Evolutionary conservation across 1,140 invertebrate species (phyloP).

Genomic region (Telenomus remus): DNA sequence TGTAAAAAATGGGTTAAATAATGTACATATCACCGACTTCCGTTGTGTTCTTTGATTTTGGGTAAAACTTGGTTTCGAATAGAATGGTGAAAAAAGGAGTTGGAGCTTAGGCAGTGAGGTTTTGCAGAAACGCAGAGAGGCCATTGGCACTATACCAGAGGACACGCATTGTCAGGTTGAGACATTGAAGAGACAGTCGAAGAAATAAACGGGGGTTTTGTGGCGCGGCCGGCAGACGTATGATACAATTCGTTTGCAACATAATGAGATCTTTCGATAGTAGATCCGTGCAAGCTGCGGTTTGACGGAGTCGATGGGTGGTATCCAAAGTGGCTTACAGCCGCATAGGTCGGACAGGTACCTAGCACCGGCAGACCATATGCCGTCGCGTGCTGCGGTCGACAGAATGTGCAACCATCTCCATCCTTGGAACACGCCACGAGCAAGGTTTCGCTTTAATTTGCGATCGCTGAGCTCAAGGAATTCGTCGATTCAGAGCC

Average conservation of each 20-base stretch:
- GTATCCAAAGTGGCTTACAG: slow-evolving; percentile 35
- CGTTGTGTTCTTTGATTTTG: too few relatives aligned
- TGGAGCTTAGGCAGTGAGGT: too few relatives aligned
- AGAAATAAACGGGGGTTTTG: slow-evolving; percentile 16
- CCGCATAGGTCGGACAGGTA: slow-evolving; percentile 29
- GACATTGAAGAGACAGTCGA: slow-evolving; percentile 1
- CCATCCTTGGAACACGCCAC: slow-evolving; percentile 36
- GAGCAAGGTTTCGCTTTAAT: slow-evolving; percentile 52
- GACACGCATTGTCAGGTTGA: too few relatives aligned
- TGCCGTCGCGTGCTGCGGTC: slow-evolving; percentile 57
- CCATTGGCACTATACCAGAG: too few relatives aligned
- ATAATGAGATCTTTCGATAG: slow-evolving; percentile 28
- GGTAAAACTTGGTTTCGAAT: too few relatives aligned
- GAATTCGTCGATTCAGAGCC: slow-evolving; percentile 38
- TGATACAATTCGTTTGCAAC: slow-evolving; percentile 43
- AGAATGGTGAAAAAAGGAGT: too few relatives aligned
- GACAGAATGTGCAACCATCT: slow-evolving; percentile 50
- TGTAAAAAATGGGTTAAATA: too few relatives aligned
- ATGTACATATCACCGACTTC: too few relatives aligned
- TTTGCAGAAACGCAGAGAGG: too few relatives aligned
- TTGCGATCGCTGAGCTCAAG: slow-evolving; percentile 42
- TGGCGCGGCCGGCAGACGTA: neutral
- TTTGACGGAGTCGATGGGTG: slow-evolving; percentile 45
- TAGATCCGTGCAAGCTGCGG: neutral
- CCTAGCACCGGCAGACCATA: slow-evolving; percentile 36